These are phyloP conservation scores for Lysandra coridon DNA, from an alignment of 2,888 invertebrate species.

Conservation along the genomic window DNA sequence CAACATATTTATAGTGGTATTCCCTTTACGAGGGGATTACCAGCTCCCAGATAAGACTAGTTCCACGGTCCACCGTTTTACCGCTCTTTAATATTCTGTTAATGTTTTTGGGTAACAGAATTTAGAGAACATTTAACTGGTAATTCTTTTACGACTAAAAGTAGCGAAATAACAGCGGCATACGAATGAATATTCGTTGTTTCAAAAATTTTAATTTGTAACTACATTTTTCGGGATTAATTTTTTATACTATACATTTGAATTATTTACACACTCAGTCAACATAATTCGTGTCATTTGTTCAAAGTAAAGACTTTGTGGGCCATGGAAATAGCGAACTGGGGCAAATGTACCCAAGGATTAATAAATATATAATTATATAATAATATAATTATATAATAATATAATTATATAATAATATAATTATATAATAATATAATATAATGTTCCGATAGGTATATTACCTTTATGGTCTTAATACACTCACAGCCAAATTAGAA, in stretches of 20 bases:
- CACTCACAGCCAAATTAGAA: too few species aligned
- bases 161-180: neutral
- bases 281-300: conserved; percentile 42
- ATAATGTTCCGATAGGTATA: too few species aligned
- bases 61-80: conserved; percentile 11
- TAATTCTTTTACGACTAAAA: neutral
- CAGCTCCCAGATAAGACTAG: conserved; percentile 27
- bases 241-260: conserved; percentile 15
- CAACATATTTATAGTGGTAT: conserved; percentile 30
- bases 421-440: too few species aligned
- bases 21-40: conserved; percentile 29
- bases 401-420: too few species aligned
- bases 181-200: neutral
- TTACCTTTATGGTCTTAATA: too few species aligned
- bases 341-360: neutral
- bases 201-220: neutral
- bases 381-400: too few species aligned
- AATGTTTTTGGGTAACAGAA: conserved; percentile 23
- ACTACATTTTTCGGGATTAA: neutral
- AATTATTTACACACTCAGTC: conserved; percentile 31
- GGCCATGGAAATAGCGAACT: conserved; percentile 41
- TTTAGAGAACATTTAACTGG: neutral
- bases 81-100: conserved; percentile 27
- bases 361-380: too few species aligned
- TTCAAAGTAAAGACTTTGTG: conserved; percentile 39